These are phyloP conservation scores for Bufo bufo DNA, from an alignment of 2,113 vertebrate species.

Conservation along the genomic window DNA sequence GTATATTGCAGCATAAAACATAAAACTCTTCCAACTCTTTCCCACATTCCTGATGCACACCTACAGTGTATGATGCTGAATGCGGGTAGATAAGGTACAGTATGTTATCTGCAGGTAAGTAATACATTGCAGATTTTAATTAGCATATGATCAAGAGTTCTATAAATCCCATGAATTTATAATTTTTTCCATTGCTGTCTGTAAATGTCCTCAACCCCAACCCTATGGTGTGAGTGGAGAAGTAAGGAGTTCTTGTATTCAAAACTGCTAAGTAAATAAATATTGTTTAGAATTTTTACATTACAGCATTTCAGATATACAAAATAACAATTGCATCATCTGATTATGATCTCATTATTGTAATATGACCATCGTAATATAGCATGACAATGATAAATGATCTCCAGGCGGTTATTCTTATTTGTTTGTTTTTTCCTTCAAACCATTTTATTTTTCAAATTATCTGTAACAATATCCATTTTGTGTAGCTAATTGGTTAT, in stretches of 20 bases:
- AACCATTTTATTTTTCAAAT: constrained; percentile 8
- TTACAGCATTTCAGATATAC: not conserved
- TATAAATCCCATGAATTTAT: no score
- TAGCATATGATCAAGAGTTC: no score
- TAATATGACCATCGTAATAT: not conserved
- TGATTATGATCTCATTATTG: not conserved
- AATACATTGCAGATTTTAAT: no score
- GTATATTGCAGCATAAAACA: no score
- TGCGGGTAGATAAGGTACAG: no score
- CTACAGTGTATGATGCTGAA: no score
- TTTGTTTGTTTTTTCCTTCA: constrained; percentile 18
- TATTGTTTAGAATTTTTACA: not conserved
- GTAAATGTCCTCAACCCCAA: no score
- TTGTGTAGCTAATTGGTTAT: not conserved
- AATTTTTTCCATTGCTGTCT: no score
- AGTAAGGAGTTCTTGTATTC: not conserved
- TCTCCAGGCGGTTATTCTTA: not conserved
- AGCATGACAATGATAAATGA: constrained; percentile 22
- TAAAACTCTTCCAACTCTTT: no score
- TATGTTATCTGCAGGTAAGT: no score
- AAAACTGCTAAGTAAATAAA: not conserved
- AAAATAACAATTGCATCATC: not conserved
- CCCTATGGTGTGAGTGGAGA: no score
- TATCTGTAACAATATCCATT: constrained; percentile 27
- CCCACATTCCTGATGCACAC: no score